phyloP scores from a whole-genome alignment of 2,113 vertebrate genomes.

The Rhizomys pruinosus region DNA sequence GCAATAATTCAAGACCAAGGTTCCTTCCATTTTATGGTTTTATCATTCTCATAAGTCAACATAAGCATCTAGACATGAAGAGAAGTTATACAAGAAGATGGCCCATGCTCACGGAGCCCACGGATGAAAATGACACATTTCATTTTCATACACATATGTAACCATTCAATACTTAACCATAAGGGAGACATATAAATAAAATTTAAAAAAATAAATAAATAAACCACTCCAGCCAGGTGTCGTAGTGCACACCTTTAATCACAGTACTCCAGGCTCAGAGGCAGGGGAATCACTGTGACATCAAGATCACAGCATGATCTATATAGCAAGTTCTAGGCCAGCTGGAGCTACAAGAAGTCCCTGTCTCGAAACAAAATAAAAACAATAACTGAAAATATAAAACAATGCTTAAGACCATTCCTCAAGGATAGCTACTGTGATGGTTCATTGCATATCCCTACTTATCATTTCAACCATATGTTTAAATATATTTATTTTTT shows the following conservation, averaged over 20 bases:
- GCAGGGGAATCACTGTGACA: no score
- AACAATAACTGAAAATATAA: background rate
- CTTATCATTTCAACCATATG: background rate
- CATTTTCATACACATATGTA: constrained; percentile 27
- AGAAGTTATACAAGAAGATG: background rate
- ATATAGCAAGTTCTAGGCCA: no score
- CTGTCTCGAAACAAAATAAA: no score
- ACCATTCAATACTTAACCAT: background rate
- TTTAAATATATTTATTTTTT: constrained; percentile 16
- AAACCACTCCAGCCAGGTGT: no score
- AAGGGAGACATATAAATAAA: no score
- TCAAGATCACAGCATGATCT: no score
- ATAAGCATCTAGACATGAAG: background rate
- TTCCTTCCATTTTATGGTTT: background rate
- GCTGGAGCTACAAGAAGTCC: no score
- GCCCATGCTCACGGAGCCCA: background rate
- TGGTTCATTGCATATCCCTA: background rate
- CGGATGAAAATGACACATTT: background rate
- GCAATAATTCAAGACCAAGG: background rate
- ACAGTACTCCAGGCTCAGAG: no score
- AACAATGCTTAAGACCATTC: background rate
- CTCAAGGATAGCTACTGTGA: background rate
- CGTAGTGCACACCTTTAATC: no score
- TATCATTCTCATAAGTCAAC: background rate
- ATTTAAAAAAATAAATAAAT: no score